Evolutionary conservation across 2,888 invertebrate species (phyloP).

Genomic region (Malacosoma neustria): DNA sequence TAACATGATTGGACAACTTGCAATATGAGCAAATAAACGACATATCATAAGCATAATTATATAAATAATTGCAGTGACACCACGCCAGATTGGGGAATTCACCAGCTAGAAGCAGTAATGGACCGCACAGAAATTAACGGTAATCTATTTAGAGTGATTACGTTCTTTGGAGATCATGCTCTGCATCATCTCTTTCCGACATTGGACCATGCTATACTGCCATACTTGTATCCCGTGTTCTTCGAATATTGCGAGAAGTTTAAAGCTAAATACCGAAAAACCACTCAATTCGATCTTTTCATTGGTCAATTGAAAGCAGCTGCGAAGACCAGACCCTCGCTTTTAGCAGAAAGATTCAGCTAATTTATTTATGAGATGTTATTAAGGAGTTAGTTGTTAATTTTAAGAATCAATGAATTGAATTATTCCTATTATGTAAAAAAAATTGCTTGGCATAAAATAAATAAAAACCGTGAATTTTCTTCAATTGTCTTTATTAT

Average conservation of each 20-base stretch:
- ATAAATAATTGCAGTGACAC: constrained; percentile 40
- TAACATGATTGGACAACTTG: too few relatives aligned
- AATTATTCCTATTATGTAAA: too few relatives aligned
- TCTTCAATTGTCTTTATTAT: too few relatives aligned
- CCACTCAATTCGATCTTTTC: constrained; percentile 40
- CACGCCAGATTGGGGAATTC: constrained; percentile 83
- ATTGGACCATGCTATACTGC: constrained; percentile 81
- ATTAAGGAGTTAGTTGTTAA: too few relatives aligned
- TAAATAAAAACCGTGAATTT: too few relatives aligned
- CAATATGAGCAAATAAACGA: too few relatives aligned
- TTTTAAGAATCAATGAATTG: too few relatives aligned
- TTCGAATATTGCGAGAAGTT: constrained; percentile 77
- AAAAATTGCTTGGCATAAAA: too few relatives aligned
- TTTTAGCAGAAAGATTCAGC: constrained; percentile 13
- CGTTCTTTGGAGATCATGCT: constrained; percentile 84
- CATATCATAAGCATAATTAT: too few relatives aligned
- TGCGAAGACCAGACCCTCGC: constrained; percentile 33
- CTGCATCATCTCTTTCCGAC: constrained; percentile 89
- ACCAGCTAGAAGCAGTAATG: constrained; percentile 83
- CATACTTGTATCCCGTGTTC: constrained; percentile 77
- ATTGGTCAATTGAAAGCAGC: constrained; percentile 47
- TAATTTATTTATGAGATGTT: neutral
- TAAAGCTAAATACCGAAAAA: constrained; percentile 61
- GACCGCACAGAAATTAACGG: constrained; percentile 81
- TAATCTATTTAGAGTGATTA: constrained; percentile 77